Percentiles rank a stretch among this genome's conserved stretches.
These are phyloP conservation scores for Arctopsyche grandis DNA, from an alignment of 1,140 invertebrate genomes.

Conservation along the genomic window DNA sequence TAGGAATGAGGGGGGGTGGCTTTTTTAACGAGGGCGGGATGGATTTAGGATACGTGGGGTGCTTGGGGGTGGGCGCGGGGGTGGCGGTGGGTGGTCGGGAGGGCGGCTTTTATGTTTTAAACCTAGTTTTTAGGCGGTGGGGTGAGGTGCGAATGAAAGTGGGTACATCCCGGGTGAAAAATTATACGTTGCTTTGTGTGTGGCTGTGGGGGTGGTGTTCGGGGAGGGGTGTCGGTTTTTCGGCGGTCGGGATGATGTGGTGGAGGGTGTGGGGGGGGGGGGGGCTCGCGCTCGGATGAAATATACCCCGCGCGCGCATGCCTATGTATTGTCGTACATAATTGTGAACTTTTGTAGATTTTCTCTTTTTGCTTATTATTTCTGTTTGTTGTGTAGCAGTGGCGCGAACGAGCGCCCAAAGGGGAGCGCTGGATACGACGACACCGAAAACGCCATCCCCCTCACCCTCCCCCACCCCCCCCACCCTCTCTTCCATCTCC, in stretches of 20 bases:
- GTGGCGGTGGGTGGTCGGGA: neutral
- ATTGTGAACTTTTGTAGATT: conserved; percentile 55
- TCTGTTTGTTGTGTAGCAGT: conserved; percentile 53
- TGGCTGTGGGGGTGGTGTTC: neutral
- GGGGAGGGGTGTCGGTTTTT: conserved; percentile 44
- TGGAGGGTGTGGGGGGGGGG: neutral
- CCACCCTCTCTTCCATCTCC: neutral
- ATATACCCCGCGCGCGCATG: conserved; percentile 50
- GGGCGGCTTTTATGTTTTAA: conserved; percentile 53
- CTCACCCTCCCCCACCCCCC: neutral
- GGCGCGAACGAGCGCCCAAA: conserved; percentile 19
- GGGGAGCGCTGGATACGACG: conserved; percentile 14
- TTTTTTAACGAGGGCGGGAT: conserved; percentile 55
- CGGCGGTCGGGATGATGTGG: conserved; percentile 37
- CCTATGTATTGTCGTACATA: conserved; percentile 55
- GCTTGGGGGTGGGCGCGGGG: conserved; percentile 14
- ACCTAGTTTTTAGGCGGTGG: conserved; percentile 53
- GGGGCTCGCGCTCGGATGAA: conserved; percentile 45
- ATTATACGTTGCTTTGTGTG: conserved; percentile 53
- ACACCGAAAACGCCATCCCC: neutral
- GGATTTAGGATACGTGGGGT: conserved; percentile 52
- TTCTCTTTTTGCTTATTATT: conserved; percentile 55
- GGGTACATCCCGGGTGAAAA: conserved; percentile 47
- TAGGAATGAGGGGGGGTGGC: conserved; percentile 27
- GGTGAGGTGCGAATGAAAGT: conserved; percentile 49